phyloP scores from a whole-genome alignment of 2,888 invertebrate genomes.

The Drosophila suboccidentalis region DNA sequence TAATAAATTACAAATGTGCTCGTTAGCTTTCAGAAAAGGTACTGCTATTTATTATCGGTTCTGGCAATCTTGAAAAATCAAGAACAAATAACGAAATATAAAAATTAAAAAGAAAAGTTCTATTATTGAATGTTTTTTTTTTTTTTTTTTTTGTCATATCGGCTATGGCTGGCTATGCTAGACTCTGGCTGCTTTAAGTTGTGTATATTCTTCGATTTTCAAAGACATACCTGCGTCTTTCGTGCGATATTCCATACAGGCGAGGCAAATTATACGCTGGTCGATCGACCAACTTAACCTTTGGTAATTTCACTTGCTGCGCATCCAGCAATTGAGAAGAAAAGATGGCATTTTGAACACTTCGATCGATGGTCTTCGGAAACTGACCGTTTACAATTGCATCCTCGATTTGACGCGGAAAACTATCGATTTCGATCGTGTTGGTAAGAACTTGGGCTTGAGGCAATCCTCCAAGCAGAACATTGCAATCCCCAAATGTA shows the following conservation, averaged over 20 bases:
- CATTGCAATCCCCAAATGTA: conserved; percentile 88
- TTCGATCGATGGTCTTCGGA: conserved; percentile 87
- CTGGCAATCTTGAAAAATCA: no score
- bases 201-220: neutral
- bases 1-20: no score
- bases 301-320: conserved; percentile 92
- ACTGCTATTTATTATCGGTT: no score
- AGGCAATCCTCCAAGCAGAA: conserved; percentile 90
- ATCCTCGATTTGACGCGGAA: conserved; percentile 88
- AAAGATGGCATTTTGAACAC: conserved; percentile 88
- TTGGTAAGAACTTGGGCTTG: conserved; percentile 95
- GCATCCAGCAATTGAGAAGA: conserved; percentile 91
- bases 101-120: no score
- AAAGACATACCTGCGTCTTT: conserved; percentile 89
- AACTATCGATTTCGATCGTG: conserved; percentile 88
- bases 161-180: no score
- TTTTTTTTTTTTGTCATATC: no score
- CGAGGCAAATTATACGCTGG: conserved; percentile 91
- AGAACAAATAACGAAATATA: no score
- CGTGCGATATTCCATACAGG: conserved; percentile 90
- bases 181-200: no score
- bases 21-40: no score
- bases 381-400: conserved; percentile 86
- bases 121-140: no score
- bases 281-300: conserved; percentile 89